Evolutionary conservation across 2,797 vertebrate species (phyloP), one percentile per base, ranked within the genome.

Genomic region (Anas acuta): DNA sequence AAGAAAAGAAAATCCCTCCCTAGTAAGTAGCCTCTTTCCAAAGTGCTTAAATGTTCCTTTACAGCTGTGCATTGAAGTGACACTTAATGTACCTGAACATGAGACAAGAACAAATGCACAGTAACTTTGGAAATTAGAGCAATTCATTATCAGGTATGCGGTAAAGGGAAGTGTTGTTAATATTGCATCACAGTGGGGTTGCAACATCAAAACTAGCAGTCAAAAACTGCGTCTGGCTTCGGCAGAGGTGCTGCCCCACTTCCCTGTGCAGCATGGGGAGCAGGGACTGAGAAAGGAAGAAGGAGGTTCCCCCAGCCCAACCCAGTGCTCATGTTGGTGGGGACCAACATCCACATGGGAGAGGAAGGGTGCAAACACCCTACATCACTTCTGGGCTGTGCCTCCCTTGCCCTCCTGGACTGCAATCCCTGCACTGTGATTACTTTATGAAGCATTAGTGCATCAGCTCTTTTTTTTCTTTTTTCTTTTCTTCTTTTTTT

Each of bases 281-380:
- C 20, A 57, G n/a, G 9, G 33, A 2, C 23, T 32, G 41, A 26
- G 49, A 8, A 60, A n/a, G 17, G 45, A 21, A 43, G 9, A 60
- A 23, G 21, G 49, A 21, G 22, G 10, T 3, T 66, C 23, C 18
- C 11, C 17, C 47, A 35, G 35, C 14, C 7, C 17, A n/a, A 15
- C 12, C 9, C 30, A 69, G 21, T 1, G 2, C 2, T 2, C 1
- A 1, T 41, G 15, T n/a, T 35, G 12, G 7, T 21, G 37, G 28
- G 54, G 13, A 61, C 25, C 11, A 33, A 14, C 53, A n/a, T 16
- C 33, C 28, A 9, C 16, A 1, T 2, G 10, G 32, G 26, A 77
- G 9, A 61, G 16, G 26, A 57, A 18, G 1, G 39, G 25, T 30
- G n/a, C 10, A 12, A 30, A 56, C 35, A 53, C 26, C 9, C 25